These are phyloP conservation scores for Alauda arvensis DNA, from an alignment of 2,797 vertebrate species.

Conservation along the genomic window DNA sequence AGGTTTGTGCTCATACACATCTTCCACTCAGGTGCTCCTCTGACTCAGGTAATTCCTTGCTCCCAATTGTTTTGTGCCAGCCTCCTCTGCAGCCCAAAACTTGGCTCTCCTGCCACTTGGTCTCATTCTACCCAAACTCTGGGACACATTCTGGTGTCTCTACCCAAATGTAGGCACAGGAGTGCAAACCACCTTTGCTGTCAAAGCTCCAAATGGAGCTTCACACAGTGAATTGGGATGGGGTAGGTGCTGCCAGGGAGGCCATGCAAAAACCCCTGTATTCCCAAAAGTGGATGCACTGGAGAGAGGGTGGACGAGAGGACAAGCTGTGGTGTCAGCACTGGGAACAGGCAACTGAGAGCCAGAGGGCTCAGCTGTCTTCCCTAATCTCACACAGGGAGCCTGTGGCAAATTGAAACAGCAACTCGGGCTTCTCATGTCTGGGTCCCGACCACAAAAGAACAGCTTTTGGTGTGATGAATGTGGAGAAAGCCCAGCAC, in stretches of 20 bases:
- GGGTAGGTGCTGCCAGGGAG: not conserved
- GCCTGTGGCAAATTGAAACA: not conserved
- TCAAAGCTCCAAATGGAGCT: not conserved
- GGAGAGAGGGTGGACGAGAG: not conserved
- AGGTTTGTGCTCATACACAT: not conserved
- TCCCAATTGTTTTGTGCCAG: not conserved
- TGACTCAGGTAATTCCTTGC: not conserved
- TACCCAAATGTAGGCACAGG: not conserved
- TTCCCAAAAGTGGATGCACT: not conserved
- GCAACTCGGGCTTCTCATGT: not conserved
- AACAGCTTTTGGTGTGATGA: not conserved
- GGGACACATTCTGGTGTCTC: not conserved
- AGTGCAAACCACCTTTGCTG: not conserved
- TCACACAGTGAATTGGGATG: not conserved
- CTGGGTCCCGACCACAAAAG: not conserved
- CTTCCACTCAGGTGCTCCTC: not conserved
- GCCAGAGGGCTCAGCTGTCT: not conserved
- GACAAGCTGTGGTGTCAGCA: not conserved
- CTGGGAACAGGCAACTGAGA: not conserved
- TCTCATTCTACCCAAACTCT: not conserved
- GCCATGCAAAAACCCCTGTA: accelerated
- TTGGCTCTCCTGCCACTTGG: not conserved
- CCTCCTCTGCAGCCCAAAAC: not conserved
- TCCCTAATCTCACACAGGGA: not conserved
- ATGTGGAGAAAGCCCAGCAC: not conserved